Conservation (phyloP, 2,888 invertebrate genomes). For the Spodoptera picta region DNA sequence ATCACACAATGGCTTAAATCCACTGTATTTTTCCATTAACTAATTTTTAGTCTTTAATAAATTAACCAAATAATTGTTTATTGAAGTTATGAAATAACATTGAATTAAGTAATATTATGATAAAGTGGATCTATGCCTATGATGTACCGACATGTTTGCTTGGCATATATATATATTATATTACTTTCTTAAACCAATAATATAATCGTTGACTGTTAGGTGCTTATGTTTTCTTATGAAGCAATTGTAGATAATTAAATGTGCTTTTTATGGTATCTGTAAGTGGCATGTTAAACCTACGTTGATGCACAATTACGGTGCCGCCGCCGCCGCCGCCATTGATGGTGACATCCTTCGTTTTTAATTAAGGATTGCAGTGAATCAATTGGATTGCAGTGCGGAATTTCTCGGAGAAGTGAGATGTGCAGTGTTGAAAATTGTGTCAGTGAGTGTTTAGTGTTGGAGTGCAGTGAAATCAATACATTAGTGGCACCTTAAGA, state of each 20-base stretch:
- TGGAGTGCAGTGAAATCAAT: constrained; percentile 74
- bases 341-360: constrained; percentile 60
- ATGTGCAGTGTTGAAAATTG: constrained; percentile 81
- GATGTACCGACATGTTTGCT: background rate
- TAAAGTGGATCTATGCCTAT: constrained; percentile 1
- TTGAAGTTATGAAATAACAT: no score
- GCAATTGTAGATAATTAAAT: constrained; percentile 34
- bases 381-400: constrained; percentile 86
- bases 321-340: constrained; percentile 85
- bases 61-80: no score
- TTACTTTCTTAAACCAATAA: background rate
- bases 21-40: constrained; percentile 17
- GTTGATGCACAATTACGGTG: constrained; percentile 72
- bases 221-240: constrained; percentile 22
- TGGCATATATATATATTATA: constrained; percentile 10
- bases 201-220: constrained; percentile 1
- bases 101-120: no score
- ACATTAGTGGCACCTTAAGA: constrained; percentile 52
- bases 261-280: constrained; percentile 36
- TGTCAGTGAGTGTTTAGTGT: constrained; percentile 74
- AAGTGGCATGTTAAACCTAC: constrained; percentile 62
- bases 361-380: constrained; percentile 85
- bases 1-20: constrained; percentile 44
- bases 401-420: constrained; percentile 76
- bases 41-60: no score